phyloP scores from a whole-genome alignment of 2,888 invertebrate species.

The Callyntrura guangdongensis region DNA sequence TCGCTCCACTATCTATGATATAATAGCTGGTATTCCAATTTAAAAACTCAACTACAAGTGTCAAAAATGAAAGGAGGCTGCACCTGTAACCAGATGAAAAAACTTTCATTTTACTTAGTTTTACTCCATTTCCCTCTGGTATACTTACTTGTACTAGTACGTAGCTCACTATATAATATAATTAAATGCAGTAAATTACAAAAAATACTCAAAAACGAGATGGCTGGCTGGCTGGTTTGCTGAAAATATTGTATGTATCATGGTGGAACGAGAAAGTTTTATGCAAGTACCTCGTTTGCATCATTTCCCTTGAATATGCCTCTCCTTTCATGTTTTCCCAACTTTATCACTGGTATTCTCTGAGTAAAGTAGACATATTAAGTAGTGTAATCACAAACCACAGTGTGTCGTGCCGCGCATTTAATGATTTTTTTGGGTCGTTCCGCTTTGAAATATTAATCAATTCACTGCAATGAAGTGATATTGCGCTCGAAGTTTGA shows the following conservation, averaged over 20 bases:
- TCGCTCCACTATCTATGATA: not conserved
- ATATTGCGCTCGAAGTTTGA: constrained; percentile 21
- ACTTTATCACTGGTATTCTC: not conserved
- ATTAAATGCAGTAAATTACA: constrained; percentile 4
- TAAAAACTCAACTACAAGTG: not conserved
- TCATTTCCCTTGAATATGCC: constrained; percentile 23
- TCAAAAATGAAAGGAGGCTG: not conserved
- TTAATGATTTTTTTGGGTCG: constrained; percentile 42
- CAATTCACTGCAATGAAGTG: constrained; percentile 52
- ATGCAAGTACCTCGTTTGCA: not conserved
- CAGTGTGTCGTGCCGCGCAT: constrained; percentile 1
- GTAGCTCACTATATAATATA: not conserved
- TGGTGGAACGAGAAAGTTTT: constrained; percentile 8
- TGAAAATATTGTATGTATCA: not conserved
- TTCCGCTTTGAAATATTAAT: constrained; percentile 59
- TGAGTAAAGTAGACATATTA: not conserved
- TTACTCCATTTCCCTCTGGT: no score
- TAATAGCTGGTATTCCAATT: not conserved
- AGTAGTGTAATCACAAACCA: not conserved
- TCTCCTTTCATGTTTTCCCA: not conserved
- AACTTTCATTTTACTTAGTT: not conserved
- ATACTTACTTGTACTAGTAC: not conserved
- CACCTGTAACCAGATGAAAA: not conserved
- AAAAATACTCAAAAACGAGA: not conserved
- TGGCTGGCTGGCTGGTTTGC: not conserved